Conservation (phyloP, 2,113 vertebrate species). For the Gobio gobio region DNA sequence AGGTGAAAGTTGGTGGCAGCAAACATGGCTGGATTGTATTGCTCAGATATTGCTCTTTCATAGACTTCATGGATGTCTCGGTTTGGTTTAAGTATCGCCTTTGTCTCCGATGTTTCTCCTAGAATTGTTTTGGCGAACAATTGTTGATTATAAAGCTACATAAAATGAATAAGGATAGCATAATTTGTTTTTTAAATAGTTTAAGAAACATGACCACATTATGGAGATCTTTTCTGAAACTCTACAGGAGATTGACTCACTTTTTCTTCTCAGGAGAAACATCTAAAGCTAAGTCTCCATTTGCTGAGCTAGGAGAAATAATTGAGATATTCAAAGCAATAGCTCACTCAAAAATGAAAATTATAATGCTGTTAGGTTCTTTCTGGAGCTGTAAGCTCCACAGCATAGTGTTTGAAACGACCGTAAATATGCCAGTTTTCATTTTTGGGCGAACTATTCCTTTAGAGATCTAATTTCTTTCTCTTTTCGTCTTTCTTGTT, state of each 20-base stretch:
- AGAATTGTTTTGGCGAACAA: neutral
- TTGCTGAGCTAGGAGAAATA: no score
- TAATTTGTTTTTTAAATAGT: neutral
- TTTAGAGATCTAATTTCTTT: neutral
- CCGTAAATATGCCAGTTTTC: neutral
- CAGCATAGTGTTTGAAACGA: neutral
- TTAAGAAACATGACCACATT: neutral
- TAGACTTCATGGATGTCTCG: neutral
- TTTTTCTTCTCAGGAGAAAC: neutral
- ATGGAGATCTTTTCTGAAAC: neutral
- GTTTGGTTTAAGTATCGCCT: neutral
- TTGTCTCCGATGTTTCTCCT: neutral
- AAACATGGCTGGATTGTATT: slow-evolving; percentile 9
- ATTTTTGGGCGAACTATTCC: neutral
- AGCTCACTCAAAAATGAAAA: neutral
- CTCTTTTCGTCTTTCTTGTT: neutral
- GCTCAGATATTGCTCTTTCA: neutral
- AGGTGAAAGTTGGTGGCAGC: slow-evolving; percentile 62
- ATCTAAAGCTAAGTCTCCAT: neutral
- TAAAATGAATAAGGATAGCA: neutral
- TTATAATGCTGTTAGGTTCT: neutral
- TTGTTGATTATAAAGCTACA: neutral
- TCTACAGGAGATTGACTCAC: neutral
- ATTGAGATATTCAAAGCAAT: neutral
- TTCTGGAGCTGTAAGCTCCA: neutral